These are phyloP conservation scores for Diceros bicornis DNA, from an alignment of 2,797 vertebrate genomes.

Conservation along the genomic window DNA sequence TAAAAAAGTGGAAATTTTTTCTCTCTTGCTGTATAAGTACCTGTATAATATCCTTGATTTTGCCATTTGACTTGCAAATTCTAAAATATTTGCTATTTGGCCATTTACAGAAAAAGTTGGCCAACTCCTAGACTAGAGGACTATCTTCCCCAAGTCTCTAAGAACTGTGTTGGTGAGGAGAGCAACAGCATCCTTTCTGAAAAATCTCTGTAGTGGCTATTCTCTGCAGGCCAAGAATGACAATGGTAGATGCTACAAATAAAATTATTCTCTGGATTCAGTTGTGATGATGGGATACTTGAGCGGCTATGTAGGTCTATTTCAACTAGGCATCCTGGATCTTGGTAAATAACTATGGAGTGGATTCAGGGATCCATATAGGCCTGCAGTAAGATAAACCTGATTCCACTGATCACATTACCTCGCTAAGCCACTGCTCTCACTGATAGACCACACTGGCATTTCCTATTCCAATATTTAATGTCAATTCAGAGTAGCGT, in stretches of 20 bases:
- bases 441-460: no score
- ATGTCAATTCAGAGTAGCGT: neutral
- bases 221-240: neutral
- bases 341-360: neutral
- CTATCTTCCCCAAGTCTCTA: neutral
- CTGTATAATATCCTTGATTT: neutral
- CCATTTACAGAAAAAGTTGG: neutral
- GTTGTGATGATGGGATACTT: neutral
- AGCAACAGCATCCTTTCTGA: neutral
- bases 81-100: neutral
- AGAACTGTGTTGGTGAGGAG: neutral
- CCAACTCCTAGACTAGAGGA: neutral
- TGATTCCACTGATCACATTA: neutral
- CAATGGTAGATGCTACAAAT: fast-evolving
- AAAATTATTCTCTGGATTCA: no score
- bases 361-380: neutral
- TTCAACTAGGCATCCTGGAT: neutral
- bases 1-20: no score
- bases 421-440: no score
- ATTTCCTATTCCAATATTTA: neutral
- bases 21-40: neutral
- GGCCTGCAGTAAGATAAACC: neutral
- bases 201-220: neutral
- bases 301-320: neutral
- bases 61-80: neutral